Percentiles rank a stretch among this genome's conserved stretches.
Evolutionary conservation across 2,888 invertebrate species (phyloP).

Genomic region (Gymnosoma rotundatum): DNA sequence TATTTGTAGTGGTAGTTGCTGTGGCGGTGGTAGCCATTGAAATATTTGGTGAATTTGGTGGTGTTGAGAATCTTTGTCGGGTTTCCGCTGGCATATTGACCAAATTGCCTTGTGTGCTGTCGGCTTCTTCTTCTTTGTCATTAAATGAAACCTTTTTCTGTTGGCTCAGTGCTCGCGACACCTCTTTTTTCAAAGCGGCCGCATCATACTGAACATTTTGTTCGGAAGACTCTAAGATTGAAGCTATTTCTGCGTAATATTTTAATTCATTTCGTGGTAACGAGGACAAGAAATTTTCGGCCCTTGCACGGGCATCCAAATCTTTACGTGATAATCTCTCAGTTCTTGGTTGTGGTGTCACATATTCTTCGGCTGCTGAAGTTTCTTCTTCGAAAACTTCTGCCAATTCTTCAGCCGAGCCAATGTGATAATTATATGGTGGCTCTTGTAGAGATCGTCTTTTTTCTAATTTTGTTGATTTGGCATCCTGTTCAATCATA

Average conservation of each 20-base stretch:
- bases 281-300: conserved; percentile 81
- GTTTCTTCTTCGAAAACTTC: conserved; percentile 81
- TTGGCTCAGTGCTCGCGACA: conserved; percentile 81
- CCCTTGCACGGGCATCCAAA: conserved; percentile 80
- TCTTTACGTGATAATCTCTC: conserved; percentile 81
- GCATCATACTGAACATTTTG: conserved; percentile 80
- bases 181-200: conserved; percentile 82
- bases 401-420: conserved; percentile 79
- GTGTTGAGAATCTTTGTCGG: conserved; percentile 84
- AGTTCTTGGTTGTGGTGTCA: conserved; percentile 73
- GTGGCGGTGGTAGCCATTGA: conserved; percentile 83
- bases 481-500: conserved; percentile 86
- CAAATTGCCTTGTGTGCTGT: conserved; percentile 45
- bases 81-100: conserved; percentile 66
- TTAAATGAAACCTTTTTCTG: conserved; percentile 82
- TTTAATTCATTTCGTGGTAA: conserved; percentile 82
- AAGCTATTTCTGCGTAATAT: conserved; percentile 82
- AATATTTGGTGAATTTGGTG: conserved; percentile 90
- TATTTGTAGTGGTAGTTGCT: conserved; percentile 33
- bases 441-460: conserved; percentile 90
- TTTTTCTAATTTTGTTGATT: conserved; percentile 83
- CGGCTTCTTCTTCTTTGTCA: conserved; percentile 72
- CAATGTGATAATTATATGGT: conserved; percentile 83
- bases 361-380: conserved; percentile 64
- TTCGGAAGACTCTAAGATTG: conserved; percentile 80